Conservation (phyloP, 2,888 invertebrate species). For the Cryptus viduatorius region DNA sequence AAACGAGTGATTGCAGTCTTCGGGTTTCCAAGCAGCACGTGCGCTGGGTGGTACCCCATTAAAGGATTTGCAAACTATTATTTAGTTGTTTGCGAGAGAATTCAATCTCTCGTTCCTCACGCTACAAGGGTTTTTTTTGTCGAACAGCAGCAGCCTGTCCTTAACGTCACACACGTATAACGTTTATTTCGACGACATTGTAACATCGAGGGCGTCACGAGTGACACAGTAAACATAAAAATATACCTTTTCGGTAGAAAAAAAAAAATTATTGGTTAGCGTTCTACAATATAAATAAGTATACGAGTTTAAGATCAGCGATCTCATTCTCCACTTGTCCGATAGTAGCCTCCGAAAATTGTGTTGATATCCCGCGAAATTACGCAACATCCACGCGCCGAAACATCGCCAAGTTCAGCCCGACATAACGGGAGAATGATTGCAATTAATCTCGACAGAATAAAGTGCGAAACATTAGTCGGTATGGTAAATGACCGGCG, state of each 20-base stretch:
- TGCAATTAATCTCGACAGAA: conserved; percentile 78
- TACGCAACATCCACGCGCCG: not conserved
- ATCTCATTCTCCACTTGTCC: not conserved
- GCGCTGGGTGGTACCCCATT: conserved; percentile 76
- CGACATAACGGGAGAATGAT: not conserved
- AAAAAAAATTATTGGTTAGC: conserved; percentile 5
- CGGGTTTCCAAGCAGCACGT: conserved; percentile 82
- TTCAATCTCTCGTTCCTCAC: conserved; percentile 69
- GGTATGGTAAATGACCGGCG: conserved; percentile 74
- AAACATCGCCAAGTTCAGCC: not conserved
- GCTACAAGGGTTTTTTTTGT: conserved; percentile 9
- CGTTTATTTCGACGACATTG: not conserved
- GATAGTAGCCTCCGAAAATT: not conserved
- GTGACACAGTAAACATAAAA: not conserved
- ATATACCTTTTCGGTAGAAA: not conserved
- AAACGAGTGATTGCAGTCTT: conserved; percentile 81
- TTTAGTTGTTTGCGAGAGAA: conserved; percentile 78
- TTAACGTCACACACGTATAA: not conserved
- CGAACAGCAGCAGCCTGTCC: conserved; percentile 12
- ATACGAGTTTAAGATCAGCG: not conserved
- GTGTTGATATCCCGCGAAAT: not conserved
- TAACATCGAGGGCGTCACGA: not conserved
- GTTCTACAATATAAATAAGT: not conserved
- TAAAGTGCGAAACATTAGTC: conserved; percentile 75
- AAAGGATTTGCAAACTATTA: conserved; percentile 75